Evolutionary conservation across 2,888 invertebrate genomes (phyloP).

Genomic region (Octodonta nipae): DNA sequence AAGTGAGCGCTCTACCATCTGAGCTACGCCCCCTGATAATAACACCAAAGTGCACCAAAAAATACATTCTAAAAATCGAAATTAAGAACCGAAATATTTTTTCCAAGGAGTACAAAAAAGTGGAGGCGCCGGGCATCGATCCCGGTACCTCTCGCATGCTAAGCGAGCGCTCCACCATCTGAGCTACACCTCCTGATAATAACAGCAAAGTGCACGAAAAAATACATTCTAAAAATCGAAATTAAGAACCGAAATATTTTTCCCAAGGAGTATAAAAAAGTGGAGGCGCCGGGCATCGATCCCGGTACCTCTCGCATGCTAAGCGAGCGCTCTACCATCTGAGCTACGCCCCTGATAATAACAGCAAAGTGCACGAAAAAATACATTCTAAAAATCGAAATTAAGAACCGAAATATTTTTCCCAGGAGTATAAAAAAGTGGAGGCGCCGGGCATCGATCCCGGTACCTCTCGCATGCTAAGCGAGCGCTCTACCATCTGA

Average conservation of each 20-base stretch:
- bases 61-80: too few relatives aligned
- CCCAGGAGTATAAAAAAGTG: constrained; percentile 12
- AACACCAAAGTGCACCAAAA: too few relatives aligned
- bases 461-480: constrained; percentile 33
- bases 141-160: constrained; percentile 34
- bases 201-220: too few relatives aligned
- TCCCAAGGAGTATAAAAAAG: background rate
- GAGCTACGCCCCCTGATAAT: constrained; percentile 28
- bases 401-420: too few relatives aligned
- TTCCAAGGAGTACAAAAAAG: too few relatives aligned
- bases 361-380: too few relatives aligned
- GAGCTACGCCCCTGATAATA: constrained; percentile 29
- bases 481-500: constrained; percentile 31
- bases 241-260: too few relatives aligned
- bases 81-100: too few relatives aligned
- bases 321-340: constrained; percentile 32
- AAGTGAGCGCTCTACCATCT: constrained; percentile 32
- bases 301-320: constrained; percentile 33
- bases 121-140: constrained; percentile 34
- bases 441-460: constrained; percentile 32
- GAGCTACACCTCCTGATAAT: too few relatives aligned
- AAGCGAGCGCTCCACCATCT: constrained; percentile 33
- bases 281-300: constrained; percentile 33
- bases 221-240: too few relatives aligned
- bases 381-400: too few relatives aligned